Base-by-base conservation (phyloP, 2,113 vertebrate species). In the Leptosomus discolor region DNA sequence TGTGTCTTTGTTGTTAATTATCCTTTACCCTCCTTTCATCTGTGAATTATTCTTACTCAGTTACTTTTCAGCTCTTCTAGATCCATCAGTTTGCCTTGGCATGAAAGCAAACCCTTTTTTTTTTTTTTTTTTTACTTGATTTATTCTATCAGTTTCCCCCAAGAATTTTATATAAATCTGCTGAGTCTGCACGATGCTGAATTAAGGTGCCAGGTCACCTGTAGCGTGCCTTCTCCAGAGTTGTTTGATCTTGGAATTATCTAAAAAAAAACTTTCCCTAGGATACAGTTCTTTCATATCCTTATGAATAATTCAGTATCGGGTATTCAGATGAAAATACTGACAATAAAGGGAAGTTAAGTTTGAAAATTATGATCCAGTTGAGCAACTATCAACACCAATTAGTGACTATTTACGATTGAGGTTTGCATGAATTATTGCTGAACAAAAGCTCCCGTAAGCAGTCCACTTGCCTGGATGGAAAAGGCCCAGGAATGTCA, bases 401-500 rank as follows among this genome's bases (percentile, higher is more conserved):
- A 93, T 93, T 73, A 89, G 32, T 3, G 23, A 17, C 4, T 57
- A 92, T 94, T 95, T 96, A 94, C 0, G 16, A 23, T 18, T 2
- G 17, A 81, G 56, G 77, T 43, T 95, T 81, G 36, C 23, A 54
- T 67, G 90, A 97, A 45, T 85, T 75, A 84, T 69, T 70, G 86
- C 83, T 23, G 56, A 79, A 19, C n/a, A 37, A 75, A 94, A 92
- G 1, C 88, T 71, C 61, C 9, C 11, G 15, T 57, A 41, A 75
- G 41, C 11, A 3, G 29, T 29, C 17, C 21, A 0, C 34, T 75
- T 46, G 51, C 63, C 69, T 26, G 43, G 19, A 8, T 89, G 88
- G 75, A 92, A 96, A 96, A 92, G 53, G 11, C 34, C 54, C 46
- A 74, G 81, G 75, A 90, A 94, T 86, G 67, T 93, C 90, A 27